These are phyloP conservation scores for Zapus hudsonius DNA, from an alignment of 2,113 vertebrate species.

Conservation along the genomic window DNA sequence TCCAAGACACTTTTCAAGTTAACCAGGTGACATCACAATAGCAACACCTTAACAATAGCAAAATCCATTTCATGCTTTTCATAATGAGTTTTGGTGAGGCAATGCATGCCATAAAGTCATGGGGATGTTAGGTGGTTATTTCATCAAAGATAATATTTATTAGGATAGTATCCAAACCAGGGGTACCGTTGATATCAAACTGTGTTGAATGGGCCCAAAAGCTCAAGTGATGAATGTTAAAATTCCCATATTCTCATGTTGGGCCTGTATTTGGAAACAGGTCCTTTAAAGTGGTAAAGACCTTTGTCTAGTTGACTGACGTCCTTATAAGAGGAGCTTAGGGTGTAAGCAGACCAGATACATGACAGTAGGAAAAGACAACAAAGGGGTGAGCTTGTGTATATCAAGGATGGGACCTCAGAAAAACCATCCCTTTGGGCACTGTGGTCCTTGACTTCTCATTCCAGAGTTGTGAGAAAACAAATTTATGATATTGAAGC, in stretches of 20 bases:
- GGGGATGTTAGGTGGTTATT: neutral
- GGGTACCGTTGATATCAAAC: neutral
- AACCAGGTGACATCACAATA: neutral
- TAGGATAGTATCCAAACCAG: neutral
- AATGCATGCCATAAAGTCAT: neutral
- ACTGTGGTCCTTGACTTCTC: neutral
- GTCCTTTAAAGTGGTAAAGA: neutral
- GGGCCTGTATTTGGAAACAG: neutral
- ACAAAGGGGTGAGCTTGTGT: neutral
- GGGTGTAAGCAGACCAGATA: neutral
- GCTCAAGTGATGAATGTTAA: neutral
- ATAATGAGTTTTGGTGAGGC: neutral
- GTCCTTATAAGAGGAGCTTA: neutral
- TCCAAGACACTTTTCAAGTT: neutral
- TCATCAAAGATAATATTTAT: slow-evolving; percentile 20
- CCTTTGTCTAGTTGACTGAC: neutral
- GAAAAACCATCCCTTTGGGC: neutral
- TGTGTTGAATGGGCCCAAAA: neutral
- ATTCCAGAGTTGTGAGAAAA: neutral
- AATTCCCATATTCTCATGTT: neutral
- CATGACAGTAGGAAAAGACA: neutral
- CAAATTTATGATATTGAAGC: neutral
- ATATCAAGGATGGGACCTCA: neutral
- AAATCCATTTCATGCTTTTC: neutral
- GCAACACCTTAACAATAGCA: neutral